Evolutionary conservation across 1,140 invertebrate species (phyloP).

Genomic region (Diploscapter pachys): DNA sequence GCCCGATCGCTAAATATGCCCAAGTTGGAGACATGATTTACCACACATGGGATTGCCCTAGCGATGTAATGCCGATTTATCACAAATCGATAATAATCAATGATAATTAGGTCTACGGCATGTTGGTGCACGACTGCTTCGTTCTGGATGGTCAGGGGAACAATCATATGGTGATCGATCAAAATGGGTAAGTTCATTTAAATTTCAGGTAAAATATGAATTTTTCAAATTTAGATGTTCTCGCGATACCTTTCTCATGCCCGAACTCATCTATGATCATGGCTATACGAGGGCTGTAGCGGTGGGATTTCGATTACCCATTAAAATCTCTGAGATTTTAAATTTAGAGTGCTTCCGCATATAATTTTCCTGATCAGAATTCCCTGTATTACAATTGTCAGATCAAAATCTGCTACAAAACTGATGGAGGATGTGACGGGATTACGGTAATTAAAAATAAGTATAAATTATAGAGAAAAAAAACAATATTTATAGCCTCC

Average conservation of each 20-base stretch:
- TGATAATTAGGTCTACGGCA: conserved; percentile 38
- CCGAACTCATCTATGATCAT: conserved; percentile 46
- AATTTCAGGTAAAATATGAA: background rate
- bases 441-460: conserved; percentile 38
- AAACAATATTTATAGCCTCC: conserved; percentile 45
- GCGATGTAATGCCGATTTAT: conserved; percentile 16
- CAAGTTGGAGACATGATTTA: conserved; percentile 53
- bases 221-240: conserved; percentile 43
- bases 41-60: conserved; percentile 52
- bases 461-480: background rate
- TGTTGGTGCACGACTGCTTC: conserved; percentile 50
- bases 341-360: conserved; percentile 55
- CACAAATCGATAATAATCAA: too few relatives aligned
- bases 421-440: conserved; percentile 35
- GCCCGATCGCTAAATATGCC: conserved; percentile 49
- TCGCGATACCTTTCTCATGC: conserved; percentile 47
- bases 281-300: conserved; percentile 47
- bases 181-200: conserved; percentile 39
- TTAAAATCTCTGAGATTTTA: conserved; percentile 24
- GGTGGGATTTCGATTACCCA: background rate
- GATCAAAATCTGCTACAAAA: conserved; percentile 46
- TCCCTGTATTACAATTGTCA: conserved; percentile 51
- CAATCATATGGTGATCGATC: conserved; percentile 47
- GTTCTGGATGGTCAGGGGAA: conserved; percentile 52
- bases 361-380: conserved; percentile 48